Evolutionary conservation across 2,113 vertebrate genomes (phyloP), one percentile per base, ranked within the genome.

Genomic region (Nycticebus coucang): DNA sequence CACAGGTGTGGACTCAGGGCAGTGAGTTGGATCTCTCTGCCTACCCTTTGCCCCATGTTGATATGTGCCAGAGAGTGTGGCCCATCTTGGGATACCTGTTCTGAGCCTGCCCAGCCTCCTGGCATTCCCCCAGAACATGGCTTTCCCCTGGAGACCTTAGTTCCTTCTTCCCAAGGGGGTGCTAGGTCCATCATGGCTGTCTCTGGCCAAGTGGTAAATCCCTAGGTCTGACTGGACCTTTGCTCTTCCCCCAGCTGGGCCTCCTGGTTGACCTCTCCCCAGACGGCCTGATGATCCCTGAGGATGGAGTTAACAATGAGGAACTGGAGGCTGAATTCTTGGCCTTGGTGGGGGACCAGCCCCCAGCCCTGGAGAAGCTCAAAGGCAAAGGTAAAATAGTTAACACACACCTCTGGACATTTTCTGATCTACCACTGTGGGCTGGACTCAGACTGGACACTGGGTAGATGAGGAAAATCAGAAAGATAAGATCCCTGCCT

Each of bases 271-370:
- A 99, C 92, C 98, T 99, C 77, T 97, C 98, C 74, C 99, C 99
- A 0, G 99, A 98, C 0, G 98, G 98, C 50, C 98, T 98, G 68
- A 97, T 98, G 97, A 95, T 97, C 14, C 91, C 94, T 0, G 98
- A 98, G 12, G 98, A 98, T 3, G 97, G 97, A 0, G 98, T 98
- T 2, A 99, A 99, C 30, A 98, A 99, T 11, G 98, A 98, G 0
- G 99, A 99, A 8, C 97, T 99, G 95, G 99, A 99, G 96, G 99
- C 99, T 1, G 99, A 99, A 97, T 98, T 99, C 84, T 95, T 99
- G 92, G 98, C 98, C 28, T 98, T 99, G 89, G 98, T 99, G 30
- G 99, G 99, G 55, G 98, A 97, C n/a, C 97, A 95, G 60, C 98
- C 98, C 9, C 98, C 97, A 33, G 98, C 97, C 37, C 98, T 98